Conservation (phyloP, 2,797 vertebrate genomes). For the Eutrigla gurnardus region DNA sequence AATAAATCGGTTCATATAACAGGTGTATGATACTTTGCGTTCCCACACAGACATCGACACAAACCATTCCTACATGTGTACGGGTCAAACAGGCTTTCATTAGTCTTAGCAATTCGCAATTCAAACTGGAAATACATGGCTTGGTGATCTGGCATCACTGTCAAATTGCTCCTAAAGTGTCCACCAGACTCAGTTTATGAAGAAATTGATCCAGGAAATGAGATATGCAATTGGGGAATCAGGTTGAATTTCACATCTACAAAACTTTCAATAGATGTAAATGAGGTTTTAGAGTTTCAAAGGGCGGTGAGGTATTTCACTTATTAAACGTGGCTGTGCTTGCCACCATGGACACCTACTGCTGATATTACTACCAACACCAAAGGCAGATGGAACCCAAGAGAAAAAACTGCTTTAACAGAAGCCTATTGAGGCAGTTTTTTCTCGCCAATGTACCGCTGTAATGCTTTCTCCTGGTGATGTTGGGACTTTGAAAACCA, state of each 20-base stretch:
- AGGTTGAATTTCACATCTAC: not conserved
- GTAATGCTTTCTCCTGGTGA: too few species aligned
- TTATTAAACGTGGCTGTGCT: not conserved
- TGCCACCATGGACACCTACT: too few species aligned
- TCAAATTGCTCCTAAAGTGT: not conserved
- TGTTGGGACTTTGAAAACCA: too few species aligned
- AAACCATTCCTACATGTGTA: constrained; percentile 1
- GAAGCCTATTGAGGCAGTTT: too few species aligned
- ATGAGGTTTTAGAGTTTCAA: not conserved
- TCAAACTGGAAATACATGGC: not conserved
- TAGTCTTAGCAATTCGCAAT: not conserved
- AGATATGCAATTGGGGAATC: not conserved
- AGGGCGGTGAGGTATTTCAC: not conserved
- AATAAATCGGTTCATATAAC: constrained; percentile 6
- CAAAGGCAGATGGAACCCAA: too few species aligned
- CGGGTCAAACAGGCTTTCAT: constrained; percentile 1
- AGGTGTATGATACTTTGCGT: constrained; percentile 3
- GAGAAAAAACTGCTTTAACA: too few species aligned
- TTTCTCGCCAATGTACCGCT: too few species aligned
- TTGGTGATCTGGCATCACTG: not conserved
- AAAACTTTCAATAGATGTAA: not conserved
- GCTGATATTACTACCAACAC: too few species aligned
- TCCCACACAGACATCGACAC: constrained; percentile 5
- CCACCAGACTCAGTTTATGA: not conserved
- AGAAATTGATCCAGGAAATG: not conserved